These are phyloP conservation scores for Leucopsar rothschildi DNA, from an alignment of 2,113 vertebrate genomes.

Conservation along the genomic window DNA sequence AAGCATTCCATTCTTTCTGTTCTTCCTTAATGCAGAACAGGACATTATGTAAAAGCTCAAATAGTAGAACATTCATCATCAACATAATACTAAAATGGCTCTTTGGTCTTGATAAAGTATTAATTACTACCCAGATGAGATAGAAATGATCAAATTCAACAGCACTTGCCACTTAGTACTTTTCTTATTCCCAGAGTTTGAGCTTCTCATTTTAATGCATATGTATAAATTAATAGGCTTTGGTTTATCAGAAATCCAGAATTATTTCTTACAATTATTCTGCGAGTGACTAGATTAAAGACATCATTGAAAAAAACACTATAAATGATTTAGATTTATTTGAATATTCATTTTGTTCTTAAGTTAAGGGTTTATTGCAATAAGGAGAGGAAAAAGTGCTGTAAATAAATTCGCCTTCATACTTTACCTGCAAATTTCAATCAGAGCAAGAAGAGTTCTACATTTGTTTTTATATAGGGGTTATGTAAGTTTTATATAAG, in stretches of 20 bases:
- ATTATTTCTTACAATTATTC: neutral
- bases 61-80: neutral
- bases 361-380: neutral
- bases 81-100: neutral
- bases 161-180: neutral
- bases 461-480: neutral
- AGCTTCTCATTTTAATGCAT: neutral
- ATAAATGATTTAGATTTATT: neutral
- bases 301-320: neutral
- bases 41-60: neutral
- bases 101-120: neutral
- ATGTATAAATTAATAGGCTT: neutral
- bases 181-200: neutral
- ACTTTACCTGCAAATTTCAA: neutral
- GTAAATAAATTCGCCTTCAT: neutral
- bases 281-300: neutral
- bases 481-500: neutral
- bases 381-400: neutral
- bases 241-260: neutral
- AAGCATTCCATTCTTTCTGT: neutral
- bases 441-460: neutral
- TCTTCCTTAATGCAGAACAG: neutral
- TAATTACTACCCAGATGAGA: neutral
- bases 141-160: neutral
- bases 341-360: constrained; percentile 7